A percentile compares a stretch with the other conserved stretches of the same genome.
Conservation (phyloP, 1,140 invertebrate species). For the Stratiolaelaps scimitus region DNA sequence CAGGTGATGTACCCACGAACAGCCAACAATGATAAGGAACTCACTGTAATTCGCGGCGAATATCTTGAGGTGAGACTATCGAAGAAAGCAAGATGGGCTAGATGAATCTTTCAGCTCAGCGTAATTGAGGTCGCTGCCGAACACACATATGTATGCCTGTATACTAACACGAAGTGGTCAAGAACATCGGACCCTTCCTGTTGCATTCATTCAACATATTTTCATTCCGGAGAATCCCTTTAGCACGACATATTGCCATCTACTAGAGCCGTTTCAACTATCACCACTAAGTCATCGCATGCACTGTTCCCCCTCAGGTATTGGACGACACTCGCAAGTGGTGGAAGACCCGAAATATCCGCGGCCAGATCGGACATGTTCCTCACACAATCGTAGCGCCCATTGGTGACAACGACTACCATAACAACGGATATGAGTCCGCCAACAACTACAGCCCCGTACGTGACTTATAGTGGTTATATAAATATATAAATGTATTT, state of each 20-base stretch:
- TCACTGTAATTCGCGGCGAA: conserved; percentile 87
- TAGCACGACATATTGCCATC: too few species aligned
- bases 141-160: too few species aligned
- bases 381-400: conserved; percentile 87
- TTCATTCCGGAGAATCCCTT: too few species aligned
- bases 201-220: too few species aligned
- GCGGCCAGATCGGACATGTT: conserved; percentile 78
- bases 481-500: too few species aligned
- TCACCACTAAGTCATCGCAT: too few species aligned
- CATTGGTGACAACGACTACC: conserved; percentile 49
- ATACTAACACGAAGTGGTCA: too few species aligned
- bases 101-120: too few species aligned
- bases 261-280: too few species aligned
- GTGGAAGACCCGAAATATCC: conserved; percentile 90
- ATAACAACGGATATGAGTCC: conserved; percentile 43
- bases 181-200: too few species aligned
- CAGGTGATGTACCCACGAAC: conserved; percentile 86
- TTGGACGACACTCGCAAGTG: conserved; percentile 90
- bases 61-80: conserved; percentile 65
- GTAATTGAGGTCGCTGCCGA: too few species aligned
- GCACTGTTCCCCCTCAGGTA: conserved; percentile 49
- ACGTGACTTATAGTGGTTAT: not conserved
- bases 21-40: conserved; percentile 95
- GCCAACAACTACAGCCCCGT: conserved; percentile 28
- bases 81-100: too few species aligned